Conservation (phyloP, 2,113 vertebrate species). For the Pseudopodoces humilis region DNA sequence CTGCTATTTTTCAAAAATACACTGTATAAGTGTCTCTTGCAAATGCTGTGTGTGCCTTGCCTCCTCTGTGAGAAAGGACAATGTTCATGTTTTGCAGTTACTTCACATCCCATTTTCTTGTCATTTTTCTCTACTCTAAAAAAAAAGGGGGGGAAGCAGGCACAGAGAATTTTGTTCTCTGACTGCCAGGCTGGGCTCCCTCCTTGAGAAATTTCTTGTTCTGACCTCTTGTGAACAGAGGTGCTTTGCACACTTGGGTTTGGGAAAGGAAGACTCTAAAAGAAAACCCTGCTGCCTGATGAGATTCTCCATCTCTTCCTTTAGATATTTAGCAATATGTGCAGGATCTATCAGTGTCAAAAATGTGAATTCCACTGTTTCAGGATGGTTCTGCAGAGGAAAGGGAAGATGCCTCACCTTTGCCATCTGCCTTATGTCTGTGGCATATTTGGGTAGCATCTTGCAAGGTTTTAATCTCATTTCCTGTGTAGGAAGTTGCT, state of each 20-base stretch:
- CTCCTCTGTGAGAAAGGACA: neutral
- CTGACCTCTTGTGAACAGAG: neutral
- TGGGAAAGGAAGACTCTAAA: neutral
- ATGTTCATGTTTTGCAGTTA: neutral
- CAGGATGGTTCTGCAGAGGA: neutral
- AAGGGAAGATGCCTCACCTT: constrained; percentile 4
- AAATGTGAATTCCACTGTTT: neutral
- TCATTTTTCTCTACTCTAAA: neutral
- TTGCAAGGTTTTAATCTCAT: neutral
- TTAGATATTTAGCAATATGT: neutral
- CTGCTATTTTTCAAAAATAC: neutral
- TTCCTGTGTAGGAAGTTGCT: neutral
- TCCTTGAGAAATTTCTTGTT: neutral
- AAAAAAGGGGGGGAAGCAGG: neutral
- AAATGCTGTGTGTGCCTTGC: neutral
- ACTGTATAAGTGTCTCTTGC: neutral
- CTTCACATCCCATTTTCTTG: neutral
- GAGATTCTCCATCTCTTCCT: neutral
- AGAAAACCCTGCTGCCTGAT: neutral
- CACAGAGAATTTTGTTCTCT: neutral
- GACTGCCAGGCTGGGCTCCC: neutral
- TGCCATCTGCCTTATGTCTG: neutral
- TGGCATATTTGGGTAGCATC: neutral
- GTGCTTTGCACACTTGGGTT: neutral
- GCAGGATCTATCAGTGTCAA: neutral